These are phyloP conservation scores for Melospiza melodia DNA, from an alignment of 2,113 vertebrate genomes.

Conservation along the genomic window DNA sequence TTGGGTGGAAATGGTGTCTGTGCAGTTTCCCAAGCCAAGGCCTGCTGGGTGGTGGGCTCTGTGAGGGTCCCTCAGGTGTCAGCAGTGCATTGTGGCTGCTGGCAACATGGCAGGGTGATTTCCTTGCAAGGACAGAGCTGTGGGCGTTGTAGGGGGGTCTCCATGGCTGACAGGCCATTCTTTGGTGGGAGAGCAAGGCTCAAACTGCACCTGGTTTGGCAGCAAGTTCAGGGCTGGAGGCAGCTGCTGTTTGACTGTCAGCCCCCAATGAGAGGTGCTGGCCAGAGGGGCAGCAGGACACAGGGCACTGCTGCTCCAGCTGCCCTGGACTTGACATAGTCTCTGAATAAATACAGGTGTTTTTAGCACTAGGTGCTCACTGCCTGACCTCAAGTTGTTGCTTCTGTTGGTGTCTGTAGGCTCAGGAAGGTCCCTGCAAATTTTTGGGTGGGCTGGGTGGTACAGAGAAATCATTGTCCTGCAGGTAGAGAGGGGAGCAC, in stretches of 20 bases:
- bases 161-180: not conserved
- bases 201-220: not conserved
- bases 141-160: not conserved
- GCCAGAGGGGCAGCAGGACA: not conserved
- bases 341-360: not conserved
- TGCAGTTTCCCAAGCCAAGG: not conserved
- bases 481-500: not conserved
- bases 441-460: not conserved
- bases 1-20: not conserved
- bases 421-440: not conserved
- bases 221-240: not conserved
- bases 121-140: accelerated
- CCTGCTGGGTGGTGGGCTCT: not conserved
- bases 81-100: accelerated
- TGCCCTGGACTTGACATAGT: not conserved
- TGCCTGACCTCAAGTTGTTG: not conserved
- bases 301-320: not conserved
- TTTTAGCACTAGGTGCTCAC: not conserved
- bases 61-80: accelerated
- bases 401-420: not conserved
- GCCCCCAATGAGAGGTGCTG: not conserved
- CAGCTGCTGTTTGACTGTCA: not conserved
- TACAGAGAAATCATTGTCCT: not conserved
- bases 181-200: not conserved
- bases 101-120: not conserved